Percentiles rank a stretch among this genome's conserved stretches.
Conservation (phyloP, 1,140 invertebrate genomes). For the Octopus sinensis region DNA sequence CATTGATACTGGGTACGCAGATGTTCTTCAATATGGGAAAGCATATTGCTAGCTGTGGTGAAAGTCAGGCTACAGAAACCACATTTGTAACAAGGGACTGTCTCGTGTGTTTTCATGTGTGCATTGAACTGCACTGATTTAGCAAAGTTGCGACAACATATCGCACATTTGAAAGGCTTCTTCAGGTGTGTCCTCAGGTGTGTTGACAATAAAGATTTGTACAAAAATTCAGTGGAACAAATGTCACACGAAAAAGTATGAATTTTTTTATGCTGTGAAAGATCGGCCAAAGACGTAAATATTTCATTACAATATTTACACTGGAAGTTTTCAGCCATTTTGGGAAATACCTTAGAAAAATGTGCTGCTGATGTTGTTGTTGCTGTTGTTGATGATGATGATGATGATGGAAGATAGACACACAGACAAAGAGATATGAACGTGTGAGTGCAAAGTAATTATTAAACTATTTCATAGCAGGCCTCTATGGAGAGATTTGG, state of each 20-base stretch:
- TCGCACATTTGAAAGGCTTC: neutral
- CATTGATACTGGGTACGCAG: neutral
- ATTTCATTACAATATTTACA: constrained; percentile 1
- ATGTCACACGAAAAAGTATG: neutral
- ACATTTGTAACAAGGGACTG: neutral
- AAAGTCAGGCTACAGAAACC: neutral
- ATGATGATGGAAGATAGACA: too few relatives aligned
- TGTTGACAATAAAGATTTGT: neutral
- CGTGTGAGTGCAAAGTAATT: too few relatives aligned
- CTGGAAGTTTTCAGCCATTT: neutral
- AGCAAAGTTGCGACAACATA: neutral
- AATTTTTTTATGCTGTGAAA: neutral
- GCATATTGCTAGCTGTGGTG: neutral
- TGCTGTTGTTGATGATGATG: too few relatives aligned
- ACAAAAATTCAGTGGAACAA: neutral
- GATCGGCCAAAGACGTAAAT: neutral
- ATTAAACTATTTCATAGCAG: too few relatives aligned
- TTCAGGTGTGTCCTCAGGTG: neutral
- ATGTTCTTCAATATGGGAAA: neutral
- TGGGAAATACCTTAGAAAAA: neutral
- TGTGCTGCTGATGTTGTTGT: too few relatives aligned
- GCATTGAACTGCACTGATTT: neutral
- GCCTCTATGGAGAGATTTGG: too few relatives aligned
- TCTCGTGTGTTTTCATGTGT: neutral
- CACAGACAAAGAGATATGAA: too few relatives aligned